Evolutionary conservation across 2,113 vertebrate species (phyloP).

Genomic region (Edolisoma coerulescens): DNA sequence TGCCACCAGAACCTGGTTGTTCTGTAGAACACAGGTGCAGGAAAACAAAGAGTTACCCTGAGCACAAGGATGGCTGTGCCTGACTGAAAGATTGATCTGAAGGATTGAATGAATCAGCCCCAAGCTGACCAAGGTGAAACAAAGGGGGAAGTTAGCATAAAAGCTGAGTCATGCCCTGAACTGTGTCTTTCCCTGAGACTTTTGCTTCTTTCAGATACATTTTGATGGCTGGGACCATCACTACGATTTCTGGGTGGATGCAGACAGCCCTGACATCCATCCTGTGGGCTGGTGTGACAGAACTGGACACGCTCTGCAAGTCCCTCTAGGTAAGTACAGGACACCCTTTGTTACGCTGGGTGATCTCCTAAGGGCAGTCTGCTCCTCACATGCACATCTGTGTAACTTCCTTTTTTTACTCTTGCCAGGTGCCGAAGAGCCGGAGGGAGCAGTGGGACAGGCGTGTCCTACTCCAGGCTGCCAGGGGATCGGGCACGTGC

Average conservation of each 20-base stretch:
- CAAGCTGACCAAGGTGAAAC: background rate
- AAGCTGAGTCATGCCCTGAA: constrained; percentile 15
- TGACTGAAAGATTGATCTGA: background rate
- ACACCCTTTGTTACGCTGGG: rapidly evolving
- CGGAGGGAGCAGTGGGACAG: constrained; percentile 73
- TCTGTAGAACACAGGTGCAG: background rate
- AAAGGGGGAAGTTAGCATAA: background rate
- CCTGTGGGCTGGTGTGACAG: constrained; percentile 90
- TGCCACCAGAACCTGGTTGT: background rate
- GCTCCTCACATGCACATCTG: background rate
- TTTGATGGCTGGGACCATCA: constrained; percentile 87
- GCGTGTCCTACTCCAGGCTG: constrained; percentile 87
- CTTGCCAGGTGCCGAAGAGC: constrained; percentile 44
- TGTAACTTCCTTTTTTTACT: background rate
- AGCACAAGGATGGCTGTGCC: background rate
- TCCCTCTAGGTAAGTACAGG: constrained; percentile 74
- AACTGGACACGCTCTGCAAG: constrained; percentile 85
- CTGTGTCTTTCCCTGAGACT: background rate
- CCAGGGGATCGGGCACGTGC: constrained; percentile 84
- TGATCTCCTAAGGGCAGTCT: background rate
- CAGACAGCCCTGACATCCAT: constrained; percentile 85
- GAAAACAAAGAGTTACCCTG: background rate
- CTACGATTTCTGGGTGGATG: constrained; percentile 88
- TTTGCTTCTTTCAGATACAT: constrained; percentile 76
- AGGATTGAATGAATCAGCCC: background rate